A percentile compares a stretch with the other conserved stretches of the same genome.
Conservation (phyloP, 2,888 invertebrate genomes). For the Macaria liturata region DNA sequence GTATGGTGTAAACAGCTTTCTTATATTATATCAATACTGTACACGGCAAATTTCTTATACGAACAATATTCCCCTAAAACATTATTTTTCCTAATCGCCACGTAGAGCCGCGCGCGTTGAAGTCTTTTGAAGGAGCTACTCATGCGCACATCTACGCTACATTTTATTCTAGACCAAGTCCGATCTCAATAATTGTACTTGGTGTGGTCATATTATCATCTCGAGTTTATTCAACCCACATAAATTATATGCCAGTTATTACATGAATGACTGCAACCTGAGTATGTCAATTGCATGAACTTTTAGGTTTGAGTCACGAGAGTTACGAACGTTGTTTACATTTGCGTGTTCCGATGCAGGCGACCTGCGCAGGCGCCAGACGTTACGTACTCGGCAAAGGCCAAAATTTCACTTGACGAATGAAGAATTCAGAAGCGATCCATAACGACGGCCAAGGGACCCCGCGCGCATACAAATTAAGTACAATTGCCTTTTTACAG, state of each 20-base stretch:
- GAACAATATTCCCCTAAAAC: no score
- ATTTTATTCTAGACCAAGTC: no score
- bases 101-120: neutral
- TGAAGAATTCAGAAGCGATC: slow-evolving; percentile 34
- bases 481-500: slow-evolving; percentile 27
- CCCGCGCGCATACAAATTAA: slow-evolving; percentile 37
- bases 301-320: slow-evolving; percentile 24
- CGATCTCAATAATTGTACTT: no score
- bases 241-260: slow-evolving; percentile 14
- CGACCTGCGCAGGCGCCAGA: slow-evolving; percentile 16
- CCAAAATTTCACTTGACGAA: slow-evolving; percentile 51
- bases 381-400: slow-evolving; percentile 38
- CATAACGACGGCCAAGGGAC: slow-evolving; percentile 30
- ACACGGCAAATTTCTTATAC: no score
- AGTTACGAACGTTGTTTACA: slow-evolving; percentile 21
- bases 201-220: no score
- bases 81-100: no score
- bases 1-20: no score
- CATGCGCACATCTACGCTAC: neutral
- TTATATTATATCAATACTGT: no score
- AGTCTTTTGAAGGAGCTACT: neutral
- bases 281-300: slow-evolving; percentile 27
- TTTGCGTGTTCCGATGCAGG: slow-evolving; percentile 12
- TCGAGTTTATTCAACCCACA: slow-evolving; percentile 5
- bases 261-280: slow-evolving; percentile 17